Conservation (phyloP, 1,140 invertebrate genomes). For the Gyrodactylus salaris region DNA sequence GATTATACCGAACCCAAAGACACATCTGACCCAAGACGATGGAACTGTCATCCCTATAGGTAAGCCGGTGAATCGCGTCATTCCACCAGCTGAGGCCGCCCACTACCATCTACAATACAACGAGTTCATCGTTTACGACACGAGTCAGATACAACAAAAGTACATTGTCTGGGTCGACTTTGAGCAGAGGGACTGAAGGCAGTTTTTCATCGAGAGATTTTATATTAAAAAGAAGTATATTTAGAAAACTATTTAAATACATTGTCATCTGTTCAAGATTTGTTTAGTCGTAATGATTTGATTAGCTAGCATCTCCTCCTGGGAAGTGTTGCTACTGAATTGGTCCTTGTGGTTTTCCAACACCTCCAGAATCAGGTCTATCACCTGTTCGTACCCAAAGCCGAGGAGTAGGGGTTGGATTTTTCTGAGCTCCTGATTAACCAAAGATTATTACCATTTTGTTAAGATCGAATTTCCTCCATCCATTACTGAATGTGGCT, state of each 20-base stretch:
- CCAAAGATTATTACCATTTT: no score
- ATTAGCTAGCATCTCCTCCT: neutral
- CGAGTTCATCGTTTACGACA: slow-evolving; percentile 22
- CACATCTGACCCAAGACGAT: slow-evolving; percentile 11
- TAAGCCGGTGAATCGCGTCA: slow-evolving; percentile 9
- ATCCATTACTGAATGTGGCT: no score
- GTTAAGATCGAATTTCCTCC: no score
- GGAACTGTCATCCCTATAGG: slow-evolving; percentile 18
- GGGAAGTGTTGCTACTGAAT: neutral
- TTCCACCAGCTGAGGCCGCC: neutral
- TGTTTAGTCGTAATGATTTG: neutral
- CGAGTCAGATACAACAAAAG: slow-evolving; percentile 18
- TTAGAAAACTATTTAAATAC: no score
- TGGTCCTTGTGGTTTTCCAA: neutral
- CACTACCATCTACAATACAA: slow-evolving; percentile 18
- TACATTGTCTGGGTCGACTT: slow-evolving; percentile 20
- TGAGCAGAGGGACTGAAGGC: neutral
- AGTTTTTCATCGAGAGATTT: no score
- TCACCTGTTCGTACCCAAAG: neutral
- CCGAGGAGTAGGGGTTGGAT: neutral
- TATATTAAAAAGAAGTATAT: no score
- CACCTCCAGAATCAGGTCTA: neutral
- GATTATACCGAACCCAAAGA: slow-evolving; percentile 14
- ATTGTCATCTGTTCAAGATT: neutral
- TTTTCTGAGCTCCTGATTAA: no score